These are phyloP conservation scores for Ochotona curzoniae DNA, from an alignment of 2,113 vertebrate genomes.

Conservation along the genomic window DNA sequence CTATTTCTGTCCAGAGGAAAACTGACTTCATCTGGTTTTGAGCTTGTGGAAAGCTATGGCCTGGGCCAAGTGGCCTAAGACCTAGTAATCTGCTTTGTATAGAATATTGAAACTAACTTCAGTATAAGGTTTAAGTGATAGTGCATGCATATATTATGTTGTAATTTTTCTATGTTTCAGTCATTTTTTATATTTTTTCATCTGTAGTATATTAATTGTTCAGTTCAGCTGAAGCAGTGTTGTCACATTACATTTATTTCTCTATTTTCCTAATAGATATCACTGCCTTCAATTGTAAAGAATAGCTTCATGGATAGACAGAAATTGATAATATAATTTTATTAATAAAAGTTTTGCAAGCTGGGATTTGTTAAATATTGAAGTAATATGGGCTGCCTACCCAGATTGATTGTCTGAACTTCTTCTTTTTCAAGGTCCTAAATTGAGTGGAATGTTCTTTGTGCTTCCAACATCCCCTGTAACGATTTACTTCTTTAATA, in stretches of 20 bases:
- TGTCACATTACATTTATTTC: conserved; percentile 5
- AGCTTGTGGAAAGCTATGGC: too few relatives aligned
- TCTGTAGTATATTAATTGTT: not conserved
- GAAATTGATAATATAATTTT: not conserved
- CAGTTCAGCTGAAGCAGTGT: not conserved
- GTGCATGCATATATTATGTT: not conserved
- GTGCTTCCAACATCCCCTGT: not conserved
- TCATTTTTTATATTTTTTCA: not conserved
- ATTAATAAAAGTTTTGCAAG: not conserved
- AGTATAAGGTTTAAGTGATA: not conserved
- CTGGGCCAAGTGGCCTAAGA: too few relatives aligned
- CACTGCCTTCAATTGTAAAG: not conserved
- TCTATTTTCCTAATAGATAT: not conserved
- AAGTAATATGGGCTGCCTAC: not conserved
- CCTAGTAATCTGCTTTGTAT: too few relatives aligned
- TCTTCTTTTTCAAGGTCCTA: not conserved
- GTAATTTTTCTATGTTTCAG: too few relatives aligned
- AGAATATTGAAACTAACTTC: too few relatives aligned
- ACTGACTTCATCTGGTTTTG: too few relatives aligned
- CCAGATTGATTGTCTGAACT: not conserved
- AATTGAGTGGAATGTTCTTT: not conserved
- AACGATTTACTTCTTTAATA: not conserved
- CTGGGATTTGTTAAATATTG: not conserved
- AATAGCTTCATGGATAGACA: conserved; percentile 3
- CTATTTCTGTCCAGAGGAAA: too few relatives aligned